Conservation (phyloP, 2,113 vertebrate species). For the Prochilodus magdalenae region DNA sequence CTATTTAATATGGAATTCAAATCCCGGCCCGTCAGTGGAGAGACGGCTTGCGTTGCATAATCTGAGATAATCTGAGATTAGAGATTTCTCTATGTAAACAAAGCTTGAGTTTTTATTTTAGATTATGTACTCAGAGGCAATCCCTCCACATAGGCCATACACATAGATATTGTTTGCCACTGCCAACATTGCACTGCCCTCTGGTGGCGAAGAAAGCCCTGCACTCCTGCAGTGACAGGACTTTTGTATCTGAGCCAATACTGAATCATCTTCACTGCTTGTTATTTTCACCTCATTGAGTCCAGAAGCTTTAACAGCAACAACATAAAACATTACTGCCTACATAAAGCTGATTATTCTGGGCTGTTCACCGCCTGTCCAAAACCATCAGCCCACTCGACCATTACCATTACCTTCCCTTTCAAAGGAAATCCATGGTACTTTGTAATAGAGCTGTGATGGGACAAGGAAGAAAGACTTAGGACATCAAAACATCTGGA, state of each 20-base stretch:
- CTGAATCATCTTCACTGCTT: background rate
- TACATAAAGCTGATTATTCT: background rate
- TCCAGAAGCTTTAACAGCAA: background rate
- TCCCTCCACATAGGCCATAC: background rate
- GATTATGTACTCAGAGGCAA: background rate
- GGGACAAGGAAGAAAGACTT: background rate
- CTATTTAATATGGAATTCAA: background rate
- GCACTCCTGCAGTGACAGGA: background rate
- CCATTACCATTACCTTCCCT: background rate
- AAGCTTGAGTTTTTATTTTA: background rate
- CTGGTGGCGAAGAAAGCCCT: slow-evolving; percentile 23
- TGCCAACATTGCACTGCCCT: background rate
- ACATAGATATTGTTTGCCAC: background rate
- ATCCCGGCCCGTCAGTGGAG: background rate
- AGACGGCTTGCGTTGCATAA: background rate
- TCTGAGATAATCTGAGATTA: background rate
- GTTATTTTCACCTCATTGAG: background rate
- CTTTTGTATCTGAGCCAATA: background rate
- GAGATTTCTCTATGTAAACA: slow-evolving; percentile 19
- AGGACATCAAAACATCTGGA: background rate
- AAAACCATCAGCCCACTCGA: background rate
- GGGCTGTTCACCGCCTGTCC: background rate
- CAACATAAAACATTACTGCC: background rate
- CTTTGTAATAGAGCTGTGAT: background rate
- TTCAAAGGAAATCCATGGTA: background rate